These are phyloP conservation scores for Paradoxurus hermaphroditus DNA, from an alignment of 2,113 vertebrate genomes.

Conservation along the genomic window DNA sequence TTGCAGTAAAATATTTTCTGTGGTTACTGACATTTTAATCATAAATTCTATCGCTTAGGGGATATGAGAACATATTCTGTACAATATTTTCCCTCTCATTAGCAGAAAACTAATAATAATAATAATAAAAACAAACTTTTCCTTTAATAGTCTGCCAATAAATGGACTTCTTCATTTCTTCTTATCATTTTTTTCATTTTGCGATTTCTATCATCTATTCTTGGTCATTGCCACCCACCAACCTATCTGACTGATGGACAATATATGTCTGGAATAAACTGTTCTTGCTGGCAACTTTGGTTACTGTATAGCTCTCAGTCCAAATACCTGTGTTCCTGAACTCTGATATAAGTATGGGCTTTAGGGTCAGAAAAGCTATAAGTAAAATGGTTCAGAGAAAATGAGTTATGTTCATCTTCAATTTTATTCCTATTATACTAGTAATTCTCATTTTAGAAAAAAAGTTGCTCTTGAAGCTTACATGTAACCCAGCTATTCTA, in stretches of 20 bases:
- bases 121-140: neutral
- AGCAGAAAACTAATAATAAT: neutral
- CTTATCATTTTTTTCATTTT: neutral
- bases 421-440: neutral
- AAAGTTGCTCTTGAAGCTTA: neutral
- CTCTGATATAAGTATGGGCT: neutral
- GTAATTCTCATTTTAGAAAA: neutral
- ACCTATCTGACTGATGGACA: neutral
- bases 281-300: neutral
- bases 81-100: neutral
- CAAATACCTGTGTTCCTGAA: neutral
- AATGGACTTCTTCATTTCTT: neutral
- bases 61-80: neutral
- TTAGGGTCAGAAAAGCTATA: neutral
- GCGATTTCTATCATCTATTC: neutral
- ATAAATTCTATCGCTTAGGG: neutral
- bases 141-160: neutral
- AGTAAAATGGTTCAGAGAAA: neutral
- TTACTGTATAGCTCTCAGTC: neutral
- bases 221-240: neutral
- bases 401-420: neutral
- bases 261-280: neutral
- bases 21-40: neutral
- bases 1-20: neutral
- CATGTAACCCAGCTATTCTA: neutral